Base-by-base conservation (phyloP, 2,888 invertebrate species). In the Brenthis hecate region DNA sequence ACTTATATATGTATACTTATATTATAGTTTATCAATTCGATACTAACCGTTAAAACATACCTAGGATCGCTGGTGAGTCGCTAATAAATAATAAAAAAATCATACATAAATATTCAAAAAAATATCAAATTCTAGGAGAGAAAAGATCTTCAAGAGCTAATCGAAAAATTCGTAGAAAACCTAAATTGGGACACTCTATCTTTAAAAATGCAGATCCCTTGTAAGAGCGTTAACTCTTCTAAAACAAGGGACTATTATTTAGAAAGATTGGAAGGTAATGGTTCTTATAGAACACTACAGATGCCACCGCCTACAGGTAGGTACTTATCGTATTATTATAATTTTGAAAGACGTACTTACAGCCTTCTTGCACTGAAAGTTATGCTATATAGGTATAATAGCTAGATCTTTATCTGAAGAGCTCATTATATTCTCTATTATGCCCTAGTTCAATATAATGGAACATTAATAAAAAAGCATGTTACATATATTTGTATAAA, bases 181-280 rank as follows among this genome's bases (percentile, higher is more conserved):
- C 66, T 90, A 3, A 83, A 85, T 67, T 90, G 90, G 90, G 83
- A 86, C 48, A 83, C 78, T 3, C 70, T 90, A 19, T 75, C 83
- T 0, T 72, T 90, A 55, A 89, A 87, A 75, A 89, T 90, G 90
- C 84, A 85, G 74, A 86, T 88, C 16, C 90, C 90, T 0, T 90
- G 90, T 74, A 71, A 77, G 4, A 78, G 69, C 50, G 67, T 74
- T 14, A 76, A 78, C 19, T 72, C 79, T 2, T 86, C 84, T 69
- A 81, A 77, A 64, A 83, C 82, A 2, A 78, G 84, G 13, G 81
- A 81, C 68, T 89, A 88, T 73, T 91, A 83, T 73, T 74, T 91
- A 53, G 90, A 89, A 74, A 82, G 77, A 61, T 78, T 87, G 2
- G 84, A 81, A n/a, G 81, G 77, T 1, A 84, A 86, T 55, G 90